Percentiles rank a stretch among this genome's conserved stretches.
These are phyloP conservation scores for Clarias laeviceps DNA, from an alignment of 2,797 vertebrate genomes.

Conservation along the genomic window DNA sequence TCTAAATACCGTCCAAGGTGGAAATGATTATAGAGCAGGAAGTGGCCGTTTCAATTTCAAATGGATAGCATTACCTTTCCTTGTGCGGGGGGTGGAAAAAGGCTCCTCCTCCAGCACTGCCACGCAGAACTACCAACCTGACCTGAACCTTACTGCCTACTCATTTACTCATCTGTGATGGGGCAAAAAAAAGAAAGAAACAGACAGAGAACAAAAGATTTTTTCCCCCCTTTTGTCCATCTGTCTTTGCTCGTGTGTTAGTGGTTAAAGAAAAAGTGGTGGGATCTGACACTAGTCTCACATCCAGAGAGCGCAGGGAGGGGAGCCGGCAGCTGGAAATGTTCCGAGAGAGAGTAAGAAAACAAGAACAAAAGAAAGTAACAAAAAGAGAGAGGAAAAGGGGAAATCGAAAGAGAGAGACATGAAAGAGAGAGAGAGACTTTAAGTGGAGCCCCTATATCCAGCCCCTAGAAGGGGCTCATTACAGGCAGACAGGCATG, in stretches of 20 bases:
- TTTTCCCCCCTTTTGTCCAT: conserved; percentile 21
- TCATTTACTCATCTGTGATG: conserved; percentile 36
- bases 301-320: conserved; percentile 28
- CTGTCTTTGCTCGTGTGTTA: conserved; percentile 27
- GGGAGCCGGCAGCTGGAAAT: conserved; percentile 39
- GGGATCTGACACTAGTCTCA: conserved; percentile 37
- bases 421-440: conserved; percentile 8
- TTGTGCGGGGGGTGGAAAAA: conserved; percentile 55
- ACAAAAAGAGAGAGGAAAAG: neutral
- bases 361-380: conserved; percentile 15
- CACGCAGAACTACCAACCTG: conserved; percentile 51
- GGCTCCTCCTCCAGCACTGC: conserved; percentile 47
- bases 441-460: conserved; percentile 44
- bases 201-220: conserved; percentile 20
- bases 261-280: conserved; percentile 39
- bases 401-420: neutral
- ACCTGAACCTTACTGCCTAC: conserved; percentile 20
- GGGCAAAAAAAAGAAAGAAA: conserved; percentile 41
- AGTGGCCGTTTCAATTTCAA: conserved; percentile 67
- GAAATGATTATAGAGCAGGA: conserved; percentile 67
- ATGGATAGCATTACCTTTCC: conserved; percentile 65
- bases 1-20: conserved; percentile 61
- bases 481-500: conserved; percentile 51
- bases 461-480: conserved; percentile 46
- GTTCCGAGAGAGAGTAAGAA: conserved; percentile 41